phyloP scores from a whole-genome alignment of 2,888 invertebrate species.

The Galerucella pusilla region DNA sequence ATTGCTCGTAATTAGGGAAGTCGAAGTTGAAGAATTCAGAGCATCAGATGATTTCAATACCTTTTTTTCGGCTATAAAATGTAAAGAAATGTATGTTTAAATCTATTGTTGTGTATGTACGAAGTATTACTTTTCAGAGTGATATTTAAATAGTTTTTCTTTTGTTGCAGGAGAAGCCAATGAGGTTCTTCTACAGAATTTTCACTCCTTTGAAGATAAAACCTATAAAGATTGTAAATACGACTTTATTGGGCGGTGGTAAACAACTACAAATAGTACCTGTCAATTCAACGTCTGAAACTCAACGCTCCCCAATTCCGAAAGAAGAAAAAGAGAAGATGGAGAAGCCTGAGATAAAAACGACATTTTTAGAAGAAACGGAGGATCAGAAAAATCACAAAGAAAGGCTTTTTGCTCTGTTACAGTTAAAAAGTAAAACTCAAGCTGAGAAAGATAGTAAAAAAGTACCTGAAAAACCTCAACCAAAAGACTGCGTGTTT shows the following conservation, averaged over 20 bases:
- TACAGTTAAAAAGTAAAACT: conserved; percentile 60
- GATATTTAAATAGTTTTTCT: conserved; percentile 14
- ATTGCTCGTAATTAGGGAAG: conserved; percentile 18
- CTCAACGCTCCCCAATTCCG: conserved; percentile 34
- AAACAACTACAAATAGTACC: conserved; percentile 63
- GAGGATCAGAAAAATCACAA: conserved; percentile 54
- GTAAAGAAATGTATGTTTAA: too few species aligned
- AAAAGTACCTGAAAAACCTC: conserved; percentile 51
- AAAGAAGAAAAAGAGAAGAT: conserved; percentile 40
- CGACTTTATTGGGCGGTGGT: conserved; percentile 59
- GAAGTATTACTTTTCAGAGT: neutral
- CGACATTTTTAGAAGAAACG: conserved; percentile 44
- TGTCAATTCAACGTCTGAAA: conserved; percentile 48
- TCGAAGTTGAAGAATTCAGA: conserved; percentile 1
- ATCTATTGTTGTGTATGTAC: too few species aligned
- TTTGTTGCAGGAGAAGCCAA: conserved; percentile 70
- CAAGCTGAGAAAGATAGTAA: conserved; percentile 53
- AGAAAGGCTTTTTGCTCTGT: conserved; percentile 59
- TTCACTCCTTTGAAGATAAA: conserved; percentile 63
- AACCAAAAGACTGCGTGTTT: conserved; percentile 58
- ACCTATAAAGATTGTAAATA: conserved; percentile 63
- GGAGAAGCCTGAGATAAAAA: conserved; percentile 29
- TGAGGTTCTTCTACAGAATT: conserved; percentile 75
- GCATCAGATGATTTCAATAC: neutral
- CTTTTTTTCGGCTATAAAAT: too few species aligned